Base-by-base conservation (phyloP, 2,113 vertebrate species). In the Pelecanoides urinatrix region DNA sequence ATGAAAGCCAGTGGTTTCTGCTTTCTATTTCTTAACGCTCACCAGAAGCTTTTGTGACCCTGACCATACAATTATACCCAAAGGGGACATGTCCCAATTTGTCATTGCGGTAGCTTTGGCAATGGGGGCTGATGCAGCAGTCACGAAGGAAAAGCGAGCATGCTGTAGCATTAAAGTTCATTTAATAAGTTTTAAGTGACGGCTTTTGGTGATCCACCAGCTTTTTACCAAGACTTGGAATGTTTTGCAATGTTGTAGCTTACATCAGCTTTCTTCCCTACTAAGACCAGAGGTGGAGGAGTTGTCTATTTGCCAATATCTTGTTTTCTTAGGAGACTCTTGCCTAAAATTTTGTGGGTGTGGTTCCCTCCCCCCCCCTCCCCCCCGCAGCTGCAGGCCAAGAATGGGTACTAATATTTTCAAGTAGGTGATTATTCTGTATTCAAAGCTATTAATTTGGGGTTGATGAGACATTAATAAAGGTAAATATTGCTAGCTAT, bases 171-270 rank as follows among this genome's bases (percentile, higher is more conserved):
- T 73, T 88, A 19, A 74, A 85, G 34, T 87, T 91, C 32, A 11
- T 88, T 94, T 96, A 61, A 36, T 95, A 91, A 91, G 36, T 58
- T 94, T 58, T 47, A 96, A 86, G 45, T 50, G 62, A 45, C n/a
- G 58, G 72, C n/a, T 96, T 90, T 32, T 85, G 66, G 83, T 83
- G 82, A 94, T 94, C 84, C 30, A 87, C 38, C 11, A 89, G 56
- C 21, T 77, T 91, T 92, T 92, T 77, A 58, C 86, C 67, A 92
- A 32, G 83, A 88, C 40, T 79, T 63, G 45, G 53, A 95, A 75
- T 30, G 23, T 70, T 94, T 93, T 92, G 67, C 58, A 53, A 13
- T 11, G 9, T 29, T 53, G 36, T 79, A 70, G 50, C 30, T 96
- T 91, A 75, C 23, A 59, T 93, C 74, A 49, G 32, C 75, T 66